A percentile compares a stretch with the other conserved stretches of the same genome.
Conservation (phyloP, 2,888 invertebrate species). For the Camponotus fellah region DNA sequence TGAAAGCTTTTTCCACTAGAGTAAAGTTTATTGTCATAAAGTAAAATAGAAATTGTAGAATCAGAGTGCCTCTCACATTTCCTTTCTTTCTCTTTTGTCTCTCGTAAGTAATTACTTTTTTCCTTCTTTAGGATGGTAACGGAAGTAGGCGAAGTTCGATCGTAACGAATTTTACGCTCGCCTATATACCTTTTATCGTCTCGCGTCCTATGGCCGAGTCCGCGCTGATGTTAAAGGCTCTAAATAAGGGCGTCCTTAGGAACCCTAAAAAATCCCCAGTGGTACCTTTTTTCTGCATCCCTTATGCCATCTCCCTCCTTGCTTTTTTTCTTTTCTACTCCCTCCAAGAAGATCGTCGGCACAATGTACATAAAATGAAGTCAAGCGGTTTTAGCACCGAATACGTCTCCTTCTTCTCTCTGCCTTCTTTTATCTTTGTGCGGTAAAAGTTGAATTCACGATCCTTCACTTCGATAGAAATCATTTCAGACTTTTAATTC, state of each 20-base stretch:
- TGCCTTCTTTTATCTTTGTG: neutral
- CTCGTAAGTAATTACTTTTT: conserved; percentile 55
- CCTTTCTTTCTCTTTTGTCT: conserved; percentile 32
- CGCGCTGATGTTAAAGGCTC: conserved; percentile 78
- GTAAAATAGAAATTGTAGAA: conserved; percentile 16
- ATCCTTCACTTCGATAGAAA: conserved; percentile 2
- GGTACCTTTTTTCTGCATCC: conserved; percentile 63
- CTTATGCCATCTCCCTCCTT: conserved; percentile 50
- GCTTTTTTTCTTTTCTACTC: conserved; percentile 33
- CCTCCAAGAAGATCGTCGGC: conserved; percentile 52
- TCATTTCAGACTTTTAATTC: conserved; percentile 36
- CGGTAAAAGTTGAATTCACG: conserved; percentile 33
- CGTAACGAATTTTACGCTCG: conserved; percentile 79
- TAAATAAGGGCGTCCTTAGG: conserved; percentile 81
- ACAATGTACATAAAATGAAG: conserved; percentile 73
- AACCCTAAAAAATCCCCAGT: conserved; percentile 79
- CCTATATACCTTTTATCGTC: conserved; percentile 80
- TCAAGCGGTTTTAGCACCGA: conserved; percentile 69
- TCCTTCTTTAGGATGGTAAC: conserved; percentile 50
- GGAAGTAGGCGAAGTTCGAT: conserved; percentile 70
- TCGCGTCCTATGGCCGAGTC: conserved; percentile 79
- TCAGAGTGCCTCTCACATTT: conserved; percentile 26
- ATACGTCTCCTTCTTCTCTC: conserved; percentile 19
- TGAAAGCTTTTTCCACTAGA: neutral
- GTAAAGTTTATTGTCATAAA: neutral